These are phyloP conservation scores for Pantala flavescens DNA, from an alignment of 1,140 invertebrate genomes.

Conservation along the genomic window DNA sequence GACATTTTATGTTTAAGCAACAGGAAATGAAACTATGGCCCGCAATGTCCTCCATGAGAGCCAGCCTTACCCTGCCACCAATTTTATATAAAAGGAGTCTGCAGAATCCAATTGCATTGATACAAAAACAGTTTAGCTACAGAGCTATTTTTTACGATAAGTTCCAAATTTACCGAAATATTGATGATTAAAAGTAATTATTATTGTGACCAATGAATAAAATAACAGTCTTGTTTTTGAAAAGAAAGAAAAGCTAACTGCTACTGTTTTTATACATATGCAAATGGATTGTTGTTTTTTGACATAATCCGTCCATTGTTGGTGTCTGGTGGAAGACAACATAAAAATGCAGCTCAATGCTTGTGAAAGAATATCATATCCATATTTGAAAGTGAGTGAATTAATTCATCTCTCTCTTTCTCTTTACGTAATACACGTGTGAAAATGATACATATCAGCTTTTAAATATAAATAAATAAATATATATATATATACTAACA, in stretches of 20 bases:
- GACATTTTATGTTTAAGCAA: too few species aligned
- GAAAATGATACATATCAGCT: constrained; percentile 10
- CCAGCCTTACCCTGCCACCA: constrained; percentile 3
- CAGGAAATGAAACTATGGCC: too few species aligned
- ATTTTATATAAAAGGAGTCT: constrained; percentile 1
- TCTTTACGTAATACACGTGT: constrained; percentile 5
- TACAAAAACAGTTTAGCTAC: background rate
- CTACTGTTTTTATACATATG: background rate
- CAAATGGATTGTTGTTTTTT: constrained; percentile 10
- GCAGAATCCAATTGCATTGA: background rate
- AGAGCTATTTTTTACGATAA: background rate
- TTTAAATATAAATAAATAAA: constrained; percentile 7
- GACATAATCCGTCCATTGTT: constrained; percentile 9
- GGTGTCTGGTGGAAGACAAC: constrained; percentile 3
- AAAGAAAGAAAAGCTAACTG: too few species aligned
- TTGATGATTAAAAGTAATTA: too few species aligned
- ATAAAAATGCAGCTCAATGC: constrained; percentile 9
- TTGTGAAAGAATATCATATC: constrained; percentile 10
- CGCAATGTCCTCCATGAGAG: background rate
- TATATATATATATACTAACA: background rate
- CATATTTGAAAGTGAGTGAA: background rate
- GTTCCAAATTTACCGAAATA: too few species aligned
- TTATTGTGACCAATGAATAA: too few species aligned
- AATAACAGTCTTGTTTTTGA: too few species aligned
- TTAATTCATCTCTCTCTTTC: background rate